Percentiles rank a stretch among this genome's conserved stretches.
Evolutionary conservation across 1,140 invertebrate species (phyloP).

Genomic region (Pogonus chalceus): DNA sequence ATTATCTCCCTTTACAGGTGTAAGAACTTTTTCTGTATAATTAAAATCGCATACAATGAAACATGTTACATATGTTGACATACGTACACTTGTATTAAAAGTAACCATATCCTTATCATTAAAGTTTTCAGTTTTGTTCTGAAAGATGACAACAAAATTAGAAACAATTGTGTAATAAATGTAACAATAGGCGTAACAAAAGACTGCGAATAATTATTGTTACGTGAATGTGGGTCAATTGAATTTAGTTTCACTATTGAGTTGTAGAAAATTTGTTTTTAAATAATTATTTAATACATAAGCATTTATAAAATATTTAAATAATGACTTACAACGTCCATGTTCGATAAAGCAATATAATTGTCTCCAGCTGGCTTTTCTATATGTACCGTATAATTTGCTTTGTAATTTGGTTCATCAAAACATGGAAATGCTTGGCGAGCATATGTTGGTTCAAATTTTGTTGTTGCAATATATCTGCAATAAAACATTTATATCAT

Average conservation of each 20-base stretch:
- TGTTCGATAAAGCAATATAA: constrained; percentile 73
- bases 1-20: constrained; percentile 40
- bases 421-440: constrained; percentile 88
- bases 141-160: not conserved
- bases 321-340: constrained; percentile 42
- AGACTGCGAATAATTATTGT: too few relatives aligned
- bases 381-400: constrained; percentile 70
- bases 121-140: constrained; percentile 21
- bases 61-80: constrained; percentile 87
- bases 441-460: constrained; percentile 91
- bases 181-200: too few relatives aligned
- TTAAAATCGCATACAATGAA: constrained; percentile 87
- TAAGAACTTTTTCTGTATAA: constrained; percentile 41
- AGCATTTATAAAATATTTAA: not conserved
- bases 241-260: too few relatives aligned
- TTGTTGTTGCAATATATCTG: constrained; percentile 76
- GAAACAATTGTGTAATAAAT: too few relatives aligned
- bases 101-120: constrained; percentile 36
- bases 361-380: constrained; percentile 50
- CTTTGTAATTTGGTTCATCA: constrained; percentile 91
- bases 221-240: not conserved
- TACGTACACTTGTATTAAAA: constrained; percentile 74
- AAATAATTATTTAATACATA: not conserved
- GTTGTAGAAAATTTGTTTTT: constrained; percentile 5
- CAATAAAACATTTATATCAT: too few relatives aligned